These are phyloP conservation scores for Rambutsinella grinnellia DNA, from an alignment of 2,888 invertebrate species.

Conservation along the genomic window DNA sequence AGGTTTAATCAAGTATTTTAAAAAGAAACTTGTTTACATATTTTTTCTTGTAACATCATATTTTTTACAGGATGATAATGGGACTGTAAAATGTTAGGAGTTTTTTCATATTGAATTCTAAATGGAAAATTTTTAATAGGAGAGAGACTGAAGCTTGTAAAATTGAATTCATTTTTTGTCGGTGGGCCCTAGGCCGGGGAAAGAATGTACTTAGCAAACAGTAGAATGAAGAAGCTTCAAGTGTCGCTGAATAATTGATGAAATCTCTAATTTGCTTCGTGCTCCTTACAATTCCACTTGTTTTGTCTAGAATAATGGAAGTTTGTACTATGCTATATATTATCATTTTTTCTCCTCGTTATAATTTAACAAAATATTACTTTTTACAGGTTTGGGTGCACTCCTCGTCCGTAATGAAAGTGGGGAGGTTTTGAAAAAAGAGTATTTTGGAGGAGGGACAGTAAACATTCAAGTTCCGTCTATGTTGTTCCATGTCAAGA, in stretches of 20 bases:
- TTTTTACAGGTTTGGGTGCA: constrained; percentile 80
- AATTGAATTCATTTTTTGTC: no score
- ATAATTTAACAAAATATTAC: not conserved
- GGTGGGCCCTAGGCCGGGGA: constrained; percentile 17
- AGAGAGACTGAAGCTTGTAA: no score
- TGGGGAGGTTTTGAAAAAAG: constrained; percentile 74
- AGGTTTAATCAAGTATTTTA: no score
- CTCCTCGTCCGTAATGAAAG: constrained; percentile 81
- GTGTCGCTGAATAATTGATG: constrained; percentile 55
- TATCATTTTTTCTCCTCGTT: constrained; percentile 36
- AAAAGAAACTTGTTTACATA: no score
- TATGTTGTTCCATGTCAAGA: constrained; percentile 79
- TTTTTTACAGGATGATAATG: no score
- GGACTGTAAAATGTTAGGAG: no score
- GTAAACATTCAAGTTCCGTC: constrained; percentile 85
- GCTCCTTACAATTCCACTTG: constrained; percentile 33
- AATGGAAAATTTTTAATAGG: no score
- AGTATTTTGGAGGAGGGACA: constrained; percentile 96
- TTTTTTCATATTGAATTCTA: no score
- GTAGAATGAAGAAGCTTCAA: constrained; percentile 35
- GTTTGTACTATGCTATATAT: constrained; percentile 20
- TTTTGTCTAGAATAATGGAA: not conserved
- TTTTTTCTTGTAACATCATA: no score
- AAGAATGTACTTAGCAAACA: constrained; percentile 14
- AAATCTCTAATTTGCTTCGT: constrained; percentile 52